These are phyloP conservation scores for Caradrina kadenii DNA, from an alignment of 2,888 invertebrate genomes.

Conservation along the genomic window DNA sequence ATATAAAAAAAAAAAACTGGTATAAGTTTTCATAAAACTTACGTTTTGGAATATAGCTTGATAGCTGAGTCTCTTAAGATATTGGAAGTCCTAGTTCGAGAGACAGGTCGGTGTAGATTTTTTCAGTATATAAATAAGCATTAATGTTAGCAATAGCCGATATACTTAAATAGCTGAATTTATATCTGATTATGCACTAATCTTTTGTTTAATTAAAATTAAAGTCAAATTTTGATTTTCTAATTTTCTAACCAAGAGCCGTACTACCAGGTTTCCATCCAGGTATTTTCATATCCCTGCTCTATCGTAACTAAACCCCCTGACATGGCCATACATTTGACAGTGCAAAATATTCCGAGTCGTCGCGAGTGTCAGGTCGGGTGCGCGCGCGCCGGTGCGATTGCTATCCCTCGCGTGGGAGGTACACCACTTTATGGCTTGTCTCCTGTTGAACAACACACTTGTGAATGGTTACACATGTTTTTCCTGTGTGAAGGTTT, in stretches of 20 bases:
- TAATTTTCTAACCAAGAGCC: too few relatives aligned
- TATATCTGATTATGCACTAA: too few relatives aligned
- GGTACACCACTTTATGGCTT: constrained; percentile 52
- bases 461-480: constrained; percentile 43
- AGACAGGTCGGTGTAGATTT: too few relatives aligned
- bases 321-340: constrained; percentile 14
- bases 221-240: too few relatives aligned
- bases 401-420: constrained; percentile 49
- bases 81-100: too few relatives aligned
- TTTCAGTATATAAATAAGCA: too few relatives aligned
- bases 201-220: too few relatives aligned
- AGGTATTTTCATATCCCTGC: constrained; percentile 5
- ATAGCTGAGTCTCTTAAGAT: too few relatives aligned
- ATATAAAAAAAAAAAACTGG: too few relatives aligned
- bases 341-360: constrained; percentile 29
- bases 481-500: constrained; percentile 24
- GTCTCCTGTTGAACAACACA: constrained; percentile 45
- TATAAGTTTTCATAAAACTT: not conserved
- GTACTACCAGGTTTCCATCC: not conserved
- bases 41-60: too few relatives aligned
- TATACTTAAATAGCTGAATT: too few relatives aligned
- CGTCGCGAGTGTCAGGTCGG: constrained; percentile 14
- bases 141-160: too few relatives aligned
- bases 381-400: constrained; percentile 33
- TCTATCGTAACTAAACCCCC: constrained; percentile 30